Base-by-base conservation (phyloP, 2,888 invertebrate genomes). In the Elysia crispata region DNA sequence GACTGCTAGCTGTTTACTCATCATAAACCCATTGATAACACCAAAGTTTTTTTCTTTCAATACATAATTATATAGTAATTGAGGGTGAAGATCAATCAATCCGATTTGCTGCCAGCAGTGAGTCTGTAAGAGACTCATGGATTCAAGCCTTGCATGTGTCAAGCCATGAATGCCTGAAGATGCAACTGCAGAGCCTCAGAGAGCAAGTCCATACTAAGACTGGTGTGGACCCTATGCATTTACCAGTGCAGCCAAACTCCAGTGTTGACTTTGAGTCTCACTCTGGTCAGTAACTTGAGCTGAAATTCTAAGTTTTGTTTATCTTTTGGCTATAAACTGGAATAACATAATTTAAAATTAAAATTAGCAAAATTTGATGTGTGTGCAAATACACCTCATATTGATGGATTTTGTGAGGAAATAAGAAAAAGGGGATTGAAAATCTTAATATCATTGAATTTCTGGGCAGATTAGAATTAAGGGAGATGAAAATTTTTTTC, bases 81-180 rank as follows among this genome's bases (percentile, higher is more conserved):
- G 96, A 96, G 86, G 97, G 96, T 13, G 91, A 91, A 75, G 91
- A 91, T 23, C 93, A 95, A 25, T 94, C 95, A 85, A 96, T 96
- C 92, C 95, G 95, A 83, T 94, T 98, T 89, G 96, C 96, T 6
- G 95, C 97, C 8, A 94, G 94, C 80, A 95, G 96, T 30, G 95
- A 96, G 88, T 94, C 94, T 15, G 98, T 98, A 87, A 94, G 98
- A 30, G 95, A 95, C 83, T 94, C 95, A 69, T 98, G 98, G 98
- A 92, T 97, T 86, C 95, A 96, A 90, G 95, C 95, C 8, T 95
- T 98, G 83, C 95, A 96, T 89, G 93, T 95, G 86, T 96, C 97
- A 15, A 96, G 97, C 82, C 97, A 96, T 91, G 95, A 96, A 82
- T 95, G 95, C 85, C 94, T 98, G 89, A 94, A 95, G 87, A 94